A percentile compares a stretch with the other conserved stretches of the same genome.
Evolutionary conservation across 2,797 vertebrate species (phyloP).

Genomic region (Cephalopachus bancanus): DNA sequence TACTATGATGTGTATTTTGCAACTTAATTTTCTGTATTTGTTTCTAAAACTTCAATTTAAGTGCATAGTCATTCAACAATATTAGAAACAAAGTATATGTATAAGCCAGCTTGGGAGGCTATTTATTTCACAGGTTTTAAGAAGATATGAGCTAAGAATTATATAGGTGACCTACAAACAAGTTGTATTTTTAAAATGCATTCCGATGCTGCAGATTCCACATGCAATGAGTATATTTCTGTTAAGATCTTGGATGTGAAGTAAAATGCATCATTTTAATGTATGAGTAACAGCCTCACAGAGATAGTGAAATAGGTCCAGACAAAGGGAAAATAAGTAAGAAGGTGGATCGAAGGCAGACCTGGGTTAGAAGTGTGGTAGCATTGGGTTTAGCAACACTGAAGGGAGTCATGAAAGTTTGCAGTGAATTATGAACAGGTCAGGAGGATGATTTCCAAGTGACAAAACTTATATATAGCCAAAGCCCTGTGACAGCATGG

Average conservation of each 20-base stretch:
- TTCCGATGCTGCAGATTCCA: background rate
- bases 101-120: background rate
- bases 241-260: background rate
- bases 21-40: background rate
- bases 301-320: background rate
- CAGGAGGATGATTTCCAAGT: background rate
- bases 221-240: background rate
- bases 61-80: background rate
- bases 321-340: background rate
- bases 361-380: background rate
- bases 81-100: background rate
- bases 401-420: background rate
- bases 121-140: background rate
- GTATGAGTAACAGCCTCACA: background rate
- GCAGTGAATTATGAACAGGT: background rate
- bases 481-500: background rate
- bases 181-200: background rate
- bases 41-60: constrained; percentile 17
- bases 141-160: background rate
- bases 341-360: background rate
- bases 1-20: background rate
- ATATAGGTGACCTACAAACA: background rate
- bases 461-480: background rate
- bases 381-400: background rate
- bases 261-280: background rate